Conservation (phyloP, 2,888 invertebrate species). For the Mesoligia furuncula region DNA sequence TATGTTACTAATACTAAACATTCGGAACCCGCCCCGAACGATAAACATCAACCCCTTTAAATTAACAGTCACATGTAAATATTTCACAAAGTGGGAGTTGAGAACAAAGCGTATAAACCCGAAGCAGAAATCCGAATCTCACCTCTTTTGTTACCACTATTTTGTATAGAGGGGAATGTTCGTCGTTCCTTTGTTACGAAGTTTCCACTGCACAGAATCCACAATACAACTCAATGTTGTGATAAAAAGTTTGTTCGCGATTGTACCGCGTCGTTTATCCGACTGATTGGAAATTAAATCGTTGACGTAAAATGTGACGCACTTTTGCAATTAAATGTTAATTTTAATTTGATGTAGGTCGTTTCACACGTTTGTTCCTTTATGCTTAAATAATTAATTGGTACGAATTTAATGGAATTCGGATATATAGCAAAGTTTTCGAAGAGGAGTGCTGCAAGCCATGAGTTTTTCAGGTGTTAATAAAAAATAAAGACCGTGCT, state of each 20-base stretch:
- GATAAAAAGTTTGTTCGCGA: slow-evolving; percentile 55
- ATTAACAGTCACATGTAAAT: slow-evolving; percentile 57
- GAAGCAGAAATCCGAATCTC: slow-evolving; percentile 49
- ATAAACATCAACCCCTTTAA: slow-evolving; percentile 61
- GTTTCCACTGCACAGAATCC: slow-evolving; percentile 52
- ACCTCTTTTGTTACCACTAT: slow-evolving; percentile 59
- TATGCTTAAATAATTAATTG: slow-evolving; percentile 32
- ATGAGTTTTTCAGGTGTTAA: background rate
- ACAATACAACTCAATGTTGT: slow-evolving; percentile 32
- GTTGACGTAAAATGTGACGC: slow-evolving; percentile 39
- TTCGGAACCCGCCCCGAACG: slow-evolving; percentile 31
- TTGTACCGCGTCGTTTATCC: slow-evolving; percentile 35
- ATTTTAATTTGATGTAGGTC: slow-evolving; percentile 34
- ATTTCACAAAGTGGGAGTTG: slow-evolving; percentile 50
- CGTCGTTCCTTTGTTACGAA: slow-evolving; percentile 53
- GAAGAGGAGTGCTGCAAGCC: no score
- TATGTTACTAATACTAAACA: slow-evolving; percentile 38
- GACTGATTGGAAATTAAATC: slow-evolving; percentile 58
- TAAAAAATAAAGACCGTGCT: background rate
- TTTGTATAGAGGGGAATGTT: slow-evolving; percentile 47
- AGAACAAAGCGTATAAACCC: slow-evolving; percentile 51
- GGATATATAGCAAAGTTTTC: background rate
- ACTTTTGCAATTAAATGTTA: slow-evolving; percentile 15
- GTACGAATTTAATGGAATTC: slow-evolving; percentile 18
- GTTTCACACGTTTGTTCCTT: slow-evolving; percentile 37